A percentile compares a stretch with the other conserved stretches of the same genome.
Conservation (phyloP, 2,888 invertebrate genomes). For the Panzeria rudis region DNA sequence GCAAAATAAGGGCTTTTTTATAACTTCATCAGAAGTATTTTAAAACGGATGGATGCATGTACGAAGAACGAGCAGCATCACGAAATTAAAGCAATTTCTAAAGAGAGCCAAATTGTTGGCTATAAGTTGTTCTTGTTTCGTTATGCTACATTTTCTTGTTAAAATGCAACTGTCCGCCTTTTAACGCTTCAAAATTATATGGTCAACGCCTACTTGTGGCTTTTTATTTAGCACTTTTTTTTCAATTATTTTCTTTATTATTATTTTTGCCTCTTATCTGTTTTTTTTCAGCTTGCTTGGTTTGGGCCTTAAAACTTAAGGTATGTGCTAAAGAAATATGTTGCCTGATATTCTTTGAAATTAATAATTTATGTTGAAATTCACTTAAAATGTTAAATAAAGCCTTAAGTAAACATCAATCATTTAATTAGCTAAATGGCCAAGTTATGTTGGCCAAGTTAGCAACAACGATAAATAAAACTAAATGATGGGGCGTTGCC, state of each 20-base stretch:
- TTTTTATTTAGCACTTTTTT: conserved; percentile 56
- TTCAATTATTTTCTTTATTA: conserved; percentile 59
- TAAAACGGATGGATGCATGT: neutral
- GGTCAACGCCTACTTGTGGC: conserved; percentile 71
- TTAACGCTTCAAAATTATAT: conserved; percentile 78
- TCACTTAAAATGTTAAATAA: conserved; percentile 55
- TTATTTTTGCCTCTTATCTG: neutral
- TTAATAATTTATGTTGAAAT: conserved; percentile 51
- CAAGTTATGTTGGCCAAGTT: conserved; percentile 34
- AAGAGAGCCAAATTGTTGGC: conserved; percentile 19
- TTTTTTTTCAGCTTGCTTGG: neutral
- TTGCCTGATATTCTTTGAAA: conserved; percentile 44
- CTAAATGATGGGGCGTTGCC: conserved; percentile 60
- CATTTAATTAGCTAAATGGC: conserved; percentile 68
- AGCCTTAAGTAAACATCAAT: conserved; percentile 68
- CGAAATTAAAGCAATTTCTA: conserved; percentile 30
- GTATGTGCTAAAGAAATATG: neutral
- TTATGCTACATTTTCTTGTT: conserved; percentile 38
- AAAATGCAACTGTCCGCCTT: conserved; percentile 78
- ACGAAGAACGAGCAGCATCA: neutral
- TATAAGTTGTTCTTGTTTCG: conserved; percentile 17
- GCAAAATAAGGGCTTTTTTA: conserved; percentile 66
- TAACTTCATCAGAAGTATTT: conserved; percentile 59
- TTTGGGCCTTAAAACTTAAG: conserved; percentile 4
- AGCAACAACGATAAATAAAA: conserved; percentile 26